Base-by-base conservation (phyloP, 2,113 vertebrate species). In the Elanus axillaris region DNA sequence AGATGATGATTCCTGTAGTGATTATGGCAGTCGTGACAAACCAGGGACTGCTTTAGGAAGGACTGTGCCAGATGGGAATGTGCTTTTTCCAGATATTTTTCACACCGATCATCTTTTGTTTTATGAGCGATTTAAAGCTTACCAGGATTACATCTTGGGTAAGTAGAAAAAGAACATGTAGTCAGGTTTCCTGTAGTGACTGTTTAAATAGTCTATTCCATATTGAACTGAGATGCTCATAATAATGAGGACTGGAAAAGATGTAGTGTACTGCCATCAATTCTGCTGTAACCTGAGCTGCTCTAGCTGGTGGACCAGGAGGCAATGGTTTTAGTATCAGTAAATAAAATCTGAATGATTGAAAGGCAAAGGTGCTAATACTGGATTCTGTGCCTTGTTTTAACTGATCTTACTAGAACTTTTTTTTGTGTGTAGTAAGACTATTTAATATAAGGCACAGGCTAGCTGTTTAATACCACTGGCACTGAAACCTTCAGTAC, bases 131-230 rank as follows among this genome's bases (percentile, higher is more conserved):
- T 99, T 99, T 96, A 98, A 98, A 68, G 98, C 98, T 5, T 99
- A 99, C 88, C 99, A 99, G 94, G 99, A 99, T 97, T 99, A 99
- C 88, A 98, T 99, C 91, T 98, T 99, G 16, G 99, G 99, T 99
- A 95, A 98, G 97, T 94, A 34, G 45, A 50, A 64, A 63, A 67
- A 13, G 20, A 66, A 53, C 7, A 12, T 3, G 3, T 7, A 12
- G 16, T 74, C 14, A 31, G 8, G 22, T 53, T 86, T 62, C 56
- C 56, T 69, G 8, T 29, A 66, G 22, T 71, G 6, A 36, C 47
- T 79, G 15, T 60, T 76, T 29, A 62, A 66, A 32, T 45, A 71
- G 14, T 36, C 5, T 19, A 3, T 76, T 72, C 20, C 3, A 0
- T 43, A 4, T 72, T 80, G 43, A 74, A 25, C 36, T 77, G 64